Evolutionary conservation across 2,113 vertebrate genomes (phyloP), one percentile per base, ranked within the genome.

Genomic region (Vulpes lagopus): DNA sequence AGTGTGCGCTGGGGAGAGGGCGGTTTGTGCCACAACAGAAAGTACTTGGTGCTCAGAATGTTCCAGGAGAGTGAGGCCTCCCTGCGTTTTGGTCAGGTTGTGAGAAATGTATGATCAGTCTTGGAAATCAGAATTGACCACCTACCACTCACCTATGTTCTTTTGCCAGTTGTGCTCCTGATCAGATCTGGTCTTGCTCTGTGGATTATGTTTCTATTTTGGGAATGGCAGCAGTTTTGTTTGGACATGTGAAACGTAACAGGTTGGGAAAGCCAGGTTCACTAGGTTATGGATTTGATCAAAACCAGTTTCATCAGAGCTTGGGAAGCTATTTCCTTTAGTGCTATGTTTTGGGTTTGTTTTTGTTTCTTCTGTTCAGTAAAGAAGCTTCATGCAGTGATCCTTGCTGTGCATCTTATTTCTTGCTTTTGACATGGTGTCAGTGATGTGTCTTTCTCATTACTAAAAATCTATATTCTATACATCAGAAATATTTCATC

Each of bases 341-440:
- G 96, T 96, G 94, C 93, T 96, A 84, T 82, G 19, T 67, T 43
- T 43, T 22, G 23, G 60, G 88, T 98, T 97, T 94, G 88, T 23
- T 95, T 97, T 65, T 67, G 30, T n/a, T 96, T 53, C 14, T 74
- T 95, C 96, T 97, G 89, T 98, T 92, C 96, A 89, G 38, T 96
- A 85, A 95, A 97, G 22, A 43, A 49, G 92, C 97, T 76, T 83
- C n/a, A 85, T 96, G 90, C 79, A 90, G 81, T 95, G 17, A 35
- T 51, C 16, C 17, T 80, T 53, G 10, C 20, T n/a, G 71, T 81
- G 8, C 27, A 16, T 71, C 79, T 94, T 27, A 20, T 60, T 59
- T 32, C 74, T 59, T 79, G 35, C 51, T 59, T 51, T 69, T 69
- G 35, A 49, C 35, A 0, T 23, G 80, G 0, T 80, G n/a, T 25